Conservation (phyloP, 2,113 vertebrate species). For the Noturus placidus region DNA sequence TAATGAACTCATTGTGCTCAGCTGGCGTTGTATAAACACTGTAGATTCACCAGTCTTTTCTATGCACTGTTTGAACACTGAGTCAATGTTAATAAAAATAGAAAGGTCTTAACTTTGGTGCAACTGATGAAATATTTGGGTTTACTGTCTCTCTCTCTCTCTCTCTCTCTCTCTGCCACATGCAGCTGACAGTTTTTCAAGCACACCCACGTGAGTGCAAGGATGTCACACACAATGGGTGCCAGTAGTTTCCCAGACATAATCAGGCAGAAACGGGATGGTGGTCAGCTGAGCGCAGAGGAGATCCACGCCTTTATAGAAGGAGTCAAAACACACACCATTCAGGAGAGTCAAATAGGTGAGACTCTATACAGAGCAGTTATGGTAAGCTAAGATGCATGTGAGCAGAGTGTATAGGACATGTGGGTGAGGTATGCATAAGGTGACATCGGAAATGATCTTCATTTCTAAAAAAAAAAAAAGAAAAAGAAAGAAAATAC, state of each 20-base stretch:
- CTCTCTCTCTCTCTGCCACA: neutral
- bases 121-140: neutral
- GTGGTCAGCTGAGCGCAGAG: conserved; percentile 51
- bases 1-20: neutral
- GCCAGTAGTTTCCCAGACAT: conserved; percentile 60
- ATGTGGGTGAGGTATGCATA: no score
- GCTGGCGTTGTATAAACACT: neutral
- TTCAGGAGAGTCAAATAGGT: conserved; percentile 69
- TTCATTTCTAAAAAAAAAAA: neutral
- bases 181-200: conserved; percentile 11
- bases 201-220: neutral
- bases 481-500: neutral
- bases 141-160: neutral
- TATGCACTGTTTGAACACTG: neutral
- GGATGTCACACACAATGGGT: conserved; percentile 30
- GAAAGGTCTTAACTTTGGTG: neutral
- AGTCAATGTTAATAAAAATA: neutral
- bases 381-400: neutral
- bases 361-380: neutral
- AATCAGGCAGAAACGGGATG: conserved; percentile 68
- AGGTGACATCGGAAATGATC: neutral
- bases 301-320: conserved; percentile 63
- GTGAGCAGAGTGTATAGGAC: neutral
- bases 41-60: neutral
- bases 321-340: conserved; percentile 37